These are phyloP conservation scores for Rhinoraja longicauda DNA, from an alignment of 2,797 vertebrate species.

Conservation along the genomic window DNA sequence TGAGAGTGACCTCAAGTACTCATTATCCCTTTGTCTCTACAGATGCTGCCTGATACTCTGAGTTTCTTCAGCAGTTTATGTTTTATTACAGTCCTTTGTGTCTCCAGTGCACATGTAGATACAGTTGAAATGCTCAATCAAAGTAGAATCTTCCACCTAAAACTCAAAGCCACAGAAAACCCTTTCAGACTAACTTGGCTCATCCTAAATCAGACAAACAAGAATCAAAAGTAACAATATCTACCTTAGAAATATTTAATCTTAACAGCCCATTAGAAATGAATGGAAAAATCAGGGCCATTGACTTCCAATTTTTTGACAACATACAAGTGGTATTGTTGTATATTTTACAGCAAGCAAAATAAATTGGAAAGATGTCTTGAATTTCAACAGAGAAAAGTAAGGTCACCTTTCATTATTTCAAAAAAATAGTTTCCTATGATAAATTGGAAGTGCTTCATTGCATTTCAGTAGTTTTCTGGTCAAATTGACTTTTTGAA, in stretches of 20 bases:
- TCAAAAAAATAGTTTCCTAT: background rate
- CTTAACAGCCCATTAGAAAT: background rate
- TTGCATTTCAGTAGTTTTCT: background rate
- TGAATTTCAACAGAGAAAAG: background rate
- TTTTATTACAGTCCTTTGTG: background rate
- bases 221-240: background rate
- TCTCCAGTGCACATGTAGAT: background rate
- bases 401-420: background rate
- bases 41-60: too few relatives aligned
- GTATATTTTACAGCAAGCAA: background rate
- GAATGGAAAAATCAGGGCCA: background rate
- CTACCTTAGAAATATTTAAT: background rate
- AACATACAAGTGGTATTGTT: background rate
- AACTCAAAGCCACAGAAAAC: background rate
- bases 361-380: background rate
- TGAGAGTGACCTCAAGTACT: too few relatives aligned
- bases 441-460: background rate
- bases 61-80: background rate
- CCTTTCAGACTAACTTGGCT: background rate
- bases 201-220: background rate
- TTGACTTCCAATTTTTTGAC: background rate
- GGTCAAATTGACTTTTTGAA: background rate
- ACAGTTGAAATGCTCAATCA: background rate
- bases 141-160: background rate
- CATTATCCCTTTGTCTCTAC: too few relatives aligned